Conservation (phyloP, 1,140 invertebrate genomes). For the Rhizoglyphus robini region DNA sequence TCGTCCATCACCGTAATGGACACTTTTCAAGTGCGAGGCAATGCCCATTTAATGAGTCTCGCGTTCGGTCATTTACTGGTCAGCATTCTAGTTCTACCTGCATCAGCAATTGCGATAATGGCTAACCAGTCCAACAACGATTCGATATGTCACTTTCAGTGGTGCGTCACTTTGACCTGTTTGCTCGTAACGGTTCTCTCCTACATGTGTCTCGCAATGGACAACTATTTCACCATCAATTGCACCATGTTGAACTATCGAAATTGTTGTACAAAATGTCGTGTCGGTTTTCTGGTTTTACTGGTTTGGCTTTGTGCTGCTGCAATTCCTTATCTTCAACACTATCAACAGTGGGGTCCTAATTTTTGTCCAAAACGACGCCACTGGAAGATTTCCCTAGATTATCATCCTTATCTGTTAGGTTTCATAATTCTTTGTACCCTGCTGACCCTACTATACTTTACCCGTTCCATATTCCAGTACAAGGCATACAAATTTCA, state of each 20-base stretch:
- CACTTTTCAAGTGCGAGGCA: constrained; percentile 35
- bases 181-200: constrained; percentile 50
- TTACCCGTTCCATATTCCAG: constrained; percentile 47
- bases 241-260: constrained; percentile 23
- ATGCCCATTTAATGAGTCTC: constrained; percentile 59
- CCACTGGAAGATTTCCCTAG: constrained; percentile 22
- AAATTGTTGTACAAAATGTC: constrained; percentile 25
- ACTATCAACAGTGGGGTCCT: constrained; percentile 35
- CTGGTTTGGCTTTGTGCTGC: constrained; percentile 42
- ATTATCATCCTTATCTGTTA: constrained; percentile 19
- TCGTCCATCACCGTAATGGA: constrained; percentile 43
- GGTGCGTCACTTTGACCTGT: constrained; percentile 49
- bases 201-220: constrained; percentile 46
- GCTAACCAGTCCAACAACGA: constrained; percentile 46
- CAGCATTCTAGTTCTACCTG: constrained; percentile 53
- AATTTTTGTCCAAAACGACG: constrained; percentile 26
- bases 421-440: constrained; percentile 17
- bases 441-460: constrained; percentile 31
- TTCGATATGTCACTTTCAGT: constrained; percentile 49
- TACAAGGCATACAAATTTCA: constrained; percentile 29
- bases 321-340: constrained; percentile 38
- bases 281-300: constrained; percentile 35
- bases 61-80: constrained; percentile 57
- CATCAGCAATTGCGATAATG: constrained; percentile 46
- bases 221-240: constrained; percentile 31